Base-by-base conservation (phyloP, 2,797 vertebrate genomes). In the Champsocephalus gunnari region DNA sequence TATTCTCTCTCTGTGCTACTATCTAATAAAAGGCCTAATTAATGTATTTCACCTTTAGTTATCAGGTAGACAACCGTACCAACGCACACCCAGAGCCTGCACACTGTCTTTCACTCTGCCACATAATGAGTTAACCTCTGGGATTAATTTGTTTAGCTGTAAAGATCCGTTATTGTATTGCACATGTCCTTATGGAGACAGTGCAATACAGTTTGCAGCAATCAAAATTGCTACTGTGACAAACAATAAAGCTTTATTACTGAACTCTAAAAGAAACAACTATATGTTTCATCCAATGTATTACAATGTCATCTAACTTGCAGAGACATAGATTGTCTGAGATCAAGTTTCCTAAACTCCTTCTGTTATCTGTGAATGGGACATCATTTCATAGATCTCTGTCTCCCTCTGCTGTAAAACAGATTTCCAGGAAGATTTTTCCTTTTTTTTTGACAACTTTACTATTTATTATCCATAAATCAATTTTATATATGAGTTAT, bases 11-110 rank as follows among this genome's bases (percentile, higher is more conserved):
- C 61, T 53, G 28, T 66, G 59, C 28, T 66, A 9, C 49, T 67
- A 38, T 70, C 68, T 62, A 66, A 72, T 61, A 66, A 60, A 71
- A 69, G 11, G 14, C 10, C 3, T 75, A 78, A 78, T 74, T 75
- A 59, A 81, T 49, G 45, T 21, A 48, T 86, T 82, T 73, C 75
- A 82, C 71, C 55, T 77, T 86, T 71, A 41, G 51, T 54, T 62
- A 58, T 66, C 51, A 62, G 57, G n/a, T 61, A 45, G 47, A 64
- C 2, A 50, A 38, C 11, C 44, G 12, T 5, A 43, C 11, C 44
- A 24, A 68, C 44, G 34, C 7, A 72, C 69, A 66, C 28, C 47
- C 44, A 56, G 9, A 67, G 8, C 13, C 48, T 2, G 34, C 60
- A 66, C 69, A 16, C 1, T 17, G 24, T 34, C 73, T 69, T 73